Percentiles rank a stretch among this genome's conserved stretches.
Evolutionary conservation across 2,113 vertebrate genomes (phyloP).

Genomic region (Cyanistes caeruleus): DNA sequence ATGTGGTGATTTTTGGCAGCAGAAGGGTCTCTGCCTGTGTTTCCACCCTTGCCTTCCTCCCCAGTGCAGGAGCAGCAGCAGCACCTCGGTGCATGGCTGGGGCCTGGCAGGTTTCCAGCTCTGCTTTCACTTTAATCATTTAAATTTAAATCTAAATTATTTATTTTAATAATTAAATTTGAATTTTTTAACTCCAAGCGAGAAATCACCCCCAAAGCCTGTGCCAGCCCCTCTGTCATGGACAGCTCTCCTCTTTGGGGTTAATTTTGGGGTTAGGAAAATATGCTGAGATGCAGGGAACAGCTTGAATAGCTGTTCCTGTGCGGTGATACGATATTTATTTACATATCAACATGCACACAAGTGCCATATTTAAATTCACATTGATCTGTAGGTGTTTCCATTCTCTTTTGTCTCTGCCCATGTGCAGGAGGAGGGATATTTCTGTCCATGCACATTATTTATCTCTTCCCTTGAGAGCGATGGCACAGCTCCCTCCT

Average conservation of each 20-base stretch:
- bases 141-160: too few relatives aligned
- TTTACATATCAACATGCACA: accelerated
- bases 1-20: background rate
- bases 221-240: background rate
- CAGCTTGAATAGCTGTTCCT: too few relatives aligned
- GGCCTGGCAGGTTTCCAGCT: background rate
- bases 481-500: background rate
- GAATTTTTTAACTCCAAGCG: background rate
- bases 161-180: too few relatives aligned
- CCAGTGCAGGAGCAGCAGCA: background rate
- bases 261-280: background rate
- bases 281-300: accelerated
- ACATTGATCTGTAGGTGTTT: background rate
- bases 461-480: background rate
- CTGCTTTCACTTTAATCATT: background rate
- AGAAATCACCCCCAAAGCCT: background rate
- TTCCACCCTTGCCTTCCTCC: background rate
- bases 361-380: background rate
- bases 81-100: accelerated
- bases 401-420: background rate
- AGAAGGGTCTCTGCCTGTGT: background rate
- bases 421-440: background rate
- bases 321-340: background rate
- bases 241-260: background rate
- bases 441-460: accelerated